phyloP scores from a whole-genome alignment of 92 coral and sea anemone genomes.

The Desmophyllum pertusum region DNA sequence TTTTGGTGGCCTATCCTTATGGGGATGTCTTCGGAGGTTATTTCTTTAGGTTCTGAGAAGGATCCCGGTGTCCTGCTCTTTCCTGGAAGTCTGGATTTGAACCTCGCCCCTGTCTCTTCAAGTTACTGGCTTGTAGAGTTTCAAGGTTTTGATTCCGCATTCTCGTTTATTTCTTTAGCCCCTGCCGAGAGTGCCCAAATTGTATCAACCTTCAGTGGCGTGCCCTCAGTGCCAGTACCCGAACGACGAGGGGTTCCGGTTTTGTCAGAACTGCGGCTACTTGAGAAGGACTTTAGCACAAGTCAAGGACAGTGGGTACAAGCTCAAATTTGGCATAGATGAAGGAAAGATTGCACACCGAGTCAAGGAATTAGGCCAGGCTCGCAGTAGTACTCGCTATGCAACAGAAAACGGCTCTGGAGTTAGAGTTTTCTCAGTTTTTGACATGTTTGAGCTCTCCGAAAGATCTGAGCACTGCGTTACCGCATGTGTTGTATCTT shows the following conservation, averaged over 20 bases:
- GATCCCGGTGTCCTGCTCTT: constrained; percentile 17
- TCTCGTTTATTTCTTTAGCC: background rate
- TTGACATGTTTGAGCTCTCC: background rate
- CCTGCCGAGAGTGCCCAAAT: constrained; percentile 20
- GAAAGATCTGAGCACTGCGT: constrained; percentile 6
- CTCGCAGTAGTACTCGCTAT: constrained; percentile 11
- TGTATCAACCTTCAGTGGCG: constrained; percentile 18
- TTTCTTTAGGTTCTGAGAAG: no score
- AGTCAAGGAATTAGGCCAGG: background rate
- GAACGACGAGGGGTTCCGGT: constrained; percentile 19
- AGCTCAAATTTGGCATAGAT: background rate
- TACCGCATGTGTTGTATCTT: constrained; percentile 24
- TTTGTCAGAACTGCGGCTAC: constrained; percentile 42
- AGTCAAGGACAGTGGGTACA: no score
- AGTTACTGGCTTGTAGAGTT: constrained; percentile 16
- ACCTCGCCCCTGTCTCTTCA: constrained; percentile 3
- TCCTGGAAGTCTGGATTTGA: constrained; percentile 25
- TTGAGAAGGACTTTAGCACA: background rate
- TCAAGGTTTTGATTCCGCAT: background rate
- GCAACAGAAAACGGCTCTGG: constrained; percentile 41
- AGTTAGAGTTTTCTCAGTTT: constrained; percentile 17
- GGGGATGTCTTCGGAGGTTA: background rate
- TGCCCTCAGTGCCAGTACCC: constrained; percentile 35
- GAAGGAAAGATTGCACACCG: constrained; percentile 17
- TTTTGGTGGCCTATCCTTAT: constrained; percentile 35